phyloP scores from a whole-genome alignment of 64 coral and sea anemone genomes.

The Trachythela sp. region DNA sequence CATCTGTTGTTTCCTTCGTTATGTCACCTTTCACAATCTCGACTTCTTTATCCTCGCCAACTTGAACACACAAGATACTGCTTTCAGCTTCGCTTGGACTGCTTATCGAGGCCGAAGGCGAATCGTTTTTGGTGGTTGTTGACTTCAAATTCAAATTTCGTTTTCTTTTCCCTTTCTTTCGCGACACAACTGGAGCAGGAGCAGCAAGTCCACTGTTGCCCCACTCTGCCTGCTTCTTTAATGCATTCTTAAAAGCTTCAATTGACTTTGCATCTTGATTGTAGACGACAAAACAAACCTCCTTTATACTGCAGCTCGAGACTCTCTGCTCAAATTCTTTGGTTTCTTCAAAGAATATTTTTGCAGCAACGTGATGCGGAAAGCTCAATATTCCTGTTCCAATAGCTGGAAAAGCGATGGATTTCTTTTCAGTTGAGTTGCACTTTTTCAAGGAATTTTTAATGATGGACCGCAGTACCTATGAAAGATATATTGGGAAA shows the following conservation, averaged over 20 bases:
- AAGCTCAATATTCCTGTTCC: slow-evolving; percentile 38
- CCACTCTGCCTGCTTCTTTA: background rate
- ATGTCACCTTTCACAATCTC: slow-evolving; percentile 44
- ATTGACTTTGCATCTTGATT: background rate
- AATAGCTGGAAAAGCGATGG: slow-evolving; percentile 44
- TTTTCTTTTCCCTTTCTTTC: background rate
- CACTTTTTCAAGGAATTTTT: background rate
- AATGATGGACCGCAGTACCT: background rate
- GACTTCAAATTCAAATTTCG: background rate
- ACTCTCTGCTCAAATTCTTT: background rate
- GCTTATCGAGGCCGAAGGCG: too few relatives aligned
- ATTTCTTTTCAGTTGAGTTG: background rate
- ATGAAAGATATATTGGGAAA: background rate
- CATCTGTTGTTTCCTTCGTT: slow-evolving; percentile 11
- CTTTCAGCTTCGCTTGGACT: background rate
- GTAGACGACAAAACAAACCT: slow-evolving; percentile 40
- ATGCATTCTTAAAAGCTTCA: slow-evolving; percentile 40
- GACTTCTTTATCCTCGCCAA: background rate
- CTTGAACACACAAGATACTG: background rate
- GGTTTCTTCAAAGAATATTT: slow-evolving; percentile 44
- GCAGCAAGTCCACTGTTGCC: background rate
- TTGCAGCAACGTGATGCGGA: slow-evolving; percentile 2
- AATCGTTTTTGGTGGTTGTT: too few relatives aligned
- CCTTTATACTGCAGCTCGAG: slow-evolving; percentile 20
- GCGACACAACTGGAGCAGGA: background rate